phyloP scores from a whole-genome alignment of 1,140 invertebrate species.

The Drosophila santomea region DNA sequence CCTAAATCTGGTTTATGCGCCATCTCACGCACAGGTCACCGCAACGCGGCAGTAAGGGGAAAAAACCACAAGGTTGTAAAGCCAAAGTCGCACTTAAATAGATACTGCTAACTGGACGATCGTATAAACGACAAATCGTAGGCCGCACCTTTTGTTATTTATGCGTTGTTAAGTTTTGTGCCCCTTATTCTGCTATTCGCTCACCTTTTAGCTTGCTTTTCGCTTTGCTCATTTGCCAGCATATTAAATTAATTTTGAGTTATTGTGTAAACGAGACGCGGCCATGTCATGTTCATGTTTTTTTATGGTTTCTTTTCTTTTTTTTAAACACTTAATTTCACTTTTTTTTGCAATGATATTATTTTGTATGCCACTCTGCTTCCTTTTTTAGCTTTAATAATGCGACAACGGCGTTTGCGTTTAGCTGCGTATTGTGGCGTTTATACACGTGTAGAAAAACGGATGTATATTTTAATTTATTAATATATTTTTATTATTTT shows the following conservation, averaged over 20 bases:
- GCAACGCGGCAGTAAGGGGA: too few relatives aligned
- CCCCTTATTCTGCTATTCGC: conserved; percentile 32
- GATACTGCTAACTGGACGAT: conserved; percentile 23
- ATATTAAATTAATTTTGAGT: conserved; percentile 81
- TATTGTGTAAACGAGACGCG: conserved; percentile 79
- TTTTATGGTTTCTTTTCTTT: conserved; percentile 39
- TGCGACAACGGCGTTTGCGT: conserved; percentile 69
- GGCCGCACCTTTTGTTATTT: conserved; percentile 36
- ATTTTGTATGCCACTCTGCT: conserved; percentile 53
- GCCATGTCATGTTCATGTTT: conserved; percentile 70
- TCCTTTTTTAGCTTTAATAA: conserved; percentile 63
- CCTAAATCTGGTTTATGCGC: conserved; percentile 15
- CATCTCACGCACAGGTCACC: conserved; percentile 2
- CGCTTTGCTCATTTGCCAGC: conserved; percentile 72
- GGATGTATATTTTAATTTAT: not conserved
- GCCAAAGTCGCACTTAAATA: conserved; percentile 2
- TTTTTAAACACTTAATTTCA: conserved; percentile 77
- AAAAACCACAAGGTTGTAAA: not conserved
- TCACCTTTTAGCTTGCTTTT: conserved; percentile 76
- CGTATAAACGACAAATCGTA: conserved; percentile 44
- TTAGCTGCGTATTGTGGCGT: conserved; percentile 40
- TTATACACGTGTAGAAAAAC: conserved; percentile 20
- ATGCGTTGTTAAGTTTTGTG: conserved; percentile 28
- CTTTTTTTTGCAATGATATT: conserved; percentile 66
- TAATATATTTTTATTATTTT: not conserved